Percentiles rank a stretch among this genome's conserved stretches.
These are phyloP conservation scores for Alligator sinensis DNA, from an alignment of 2,113 vertebrate species.

Conservation along the genomic window DNA sequence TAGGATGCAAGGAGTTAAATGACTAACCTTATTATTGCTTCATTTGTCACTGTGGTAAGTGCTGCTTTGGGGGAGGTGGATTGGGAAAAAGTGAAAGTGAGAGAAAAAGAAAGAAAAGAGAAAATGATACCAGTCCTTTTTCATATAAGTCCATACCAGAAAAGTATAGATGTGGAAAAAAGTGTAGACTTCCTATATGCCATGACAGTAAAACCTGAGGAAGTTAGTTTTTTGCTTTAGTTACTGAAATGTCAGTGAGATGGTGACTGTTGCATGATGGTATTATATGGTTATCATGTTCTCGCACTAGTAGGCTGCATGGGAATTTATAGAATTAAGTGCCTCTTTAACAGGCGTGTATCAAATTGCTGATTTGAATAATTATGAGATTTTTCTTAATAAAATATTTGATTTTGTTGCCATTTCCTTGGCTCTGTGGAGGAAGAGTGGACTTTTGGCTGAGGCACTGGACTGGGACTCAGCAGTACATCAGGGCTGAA, in stretches of 20 bases:
- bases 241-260: neutral
- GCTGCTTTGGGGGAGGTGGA: slow-evolving; percentile 70
- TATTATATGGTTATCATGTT: rapidly evolving
- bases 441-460: neutral
- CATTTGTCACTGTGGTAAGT: slow-evolving; percentile 88
- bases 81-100: neutral
- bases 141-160: neutral
- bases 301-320: neutral
- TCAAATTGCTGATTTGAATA: neutral
- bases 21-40: slow-evolving; percentile 90
- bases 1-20: slow-evolving; percentile 97
- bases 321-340: neutral
- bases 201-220: neutral
- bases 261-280: rapidly evolving
- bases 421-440: neutral
- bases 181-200: neutral
- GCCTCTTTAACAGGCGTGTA: rapidly evolving
- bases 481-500: neutral
- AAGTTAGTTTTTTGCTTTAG: neutral
- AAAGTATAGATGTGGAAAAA: neutral
- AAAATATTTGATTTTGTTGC: neutral
- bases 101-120: slow-evolving; percentile 24
- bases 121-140: neutral
- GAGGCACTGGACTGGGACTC: neutral
- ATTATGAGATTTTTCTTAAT: neutral